Evolutionary conservation across 2,888 invertebrate genomes (phyloP), one percentile per base, ranked within the genome.

Genomic region (Crioceris asparagi): DNA sequence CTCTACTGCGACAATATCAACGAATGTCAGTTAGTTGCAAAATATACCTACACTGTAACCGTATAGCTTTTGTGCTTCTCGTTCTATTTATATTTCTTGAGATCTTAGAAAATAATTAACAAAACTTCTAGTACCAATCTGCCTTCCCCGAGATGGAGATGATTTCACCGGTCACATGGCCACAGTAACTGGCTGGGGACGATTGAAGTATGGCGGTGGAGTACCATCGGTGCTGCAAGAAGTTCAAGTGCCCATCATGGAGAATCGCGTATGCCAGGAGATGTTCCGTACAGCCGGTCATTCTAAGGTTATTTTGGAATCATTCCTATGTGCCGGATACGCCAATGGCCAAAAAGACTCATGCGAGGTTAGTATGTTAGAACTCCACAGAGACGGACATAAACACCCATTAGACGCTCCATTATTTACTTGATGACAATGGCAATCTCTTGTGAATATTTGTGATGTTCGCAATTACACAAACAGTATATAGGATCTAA

Each of bases 241-340:
- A 69, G 92, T 92, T 2, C 81, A 83, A 71, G 90, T 92, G 16
- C 92, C 92, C 21, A 80, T 92, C 43, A 86, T 92, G 67, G 86
- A 88, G 59, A 92, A 92, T 62, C 75, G 76, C 46, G 85, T 88
- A 8, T 92, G 92, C 59, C 91, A 92, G 60, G 85, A 88, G 60
- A 91, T 92, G 91, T 92, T 92, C 72, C 77, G 82, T 51, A 85
- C 86, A 0, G 90, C 86, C 2, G 88, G 88, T 0, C 91, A 92
- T 59, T 73, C 80, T 1, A 92, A 92, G 66, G 77, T 79, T 54
- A 92, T 92, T 43, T 70, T 87, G 18, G 79, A 75, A 44, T 88
- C 90, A 21, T 92, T 92, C 67, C 71, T 92, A 17, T 92, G 92
- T 54, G 92, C 92, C 0, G 92, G 92, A 21, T 92, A 92, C 60